These are phyloP conservation scores for Otocyon megalotis DNA, from an alignment of 2,113 vertebrate genomes.

Conservation along the genomic window DNA sequence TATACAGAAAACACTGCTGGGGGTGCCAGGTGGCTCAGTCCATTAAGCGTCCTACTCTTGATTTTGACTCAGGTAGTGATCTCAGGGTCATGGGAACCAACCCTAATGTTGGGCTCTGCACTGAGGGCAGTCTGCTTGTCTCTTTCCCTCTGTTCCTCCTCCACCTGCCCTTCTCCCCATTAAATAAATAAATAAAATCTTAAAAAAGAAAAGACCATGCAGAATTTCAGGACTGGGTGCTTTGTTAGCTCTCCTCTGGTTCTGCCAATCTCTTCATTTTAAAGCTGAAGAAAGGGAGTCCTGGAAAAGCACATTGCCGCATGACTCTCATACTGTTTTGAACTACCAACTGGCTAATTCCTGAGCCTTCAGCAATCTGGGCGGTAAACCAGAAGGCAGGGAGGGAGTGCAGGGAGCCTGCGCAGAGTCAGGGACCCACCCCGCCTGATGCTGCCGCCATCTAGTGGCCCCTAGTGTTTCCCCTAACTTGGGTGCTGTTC, in stretches of 20 bases:
- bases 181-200: background rate
- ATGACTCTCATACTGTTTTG: background rate
- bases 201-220: background rate
- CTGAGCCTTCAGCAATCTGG: background rate
- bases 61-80: background rate
- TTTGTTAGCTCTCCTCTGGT: background rate
- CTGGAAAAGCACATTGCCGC: fast-evolving
- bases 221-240: background rate
- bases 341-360: background rate
- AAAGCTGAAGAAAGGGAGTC: background rate
- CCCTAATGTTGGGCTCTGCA: background rate
- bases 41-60: background rate
- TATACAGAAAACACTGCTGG: background rate
- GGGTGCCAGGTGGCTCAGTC: background rate
- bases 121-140: background rate
- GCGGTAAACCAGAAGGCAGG: background rate
- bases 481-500: background rate
- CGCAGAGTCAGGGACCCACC: fast-evolving
- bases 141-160: background rate
- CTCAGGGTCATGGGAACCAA: background rate
- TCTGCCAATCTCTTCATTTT: background rate
- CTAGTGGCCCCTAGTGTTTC: background rate
- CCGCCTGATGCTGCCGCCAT: background rate
- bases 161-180: background rate
- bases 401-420: background rate